Evolutionary conservation across 2,797 vertebrate species (phyloP), one percentile per base, ranked within the genome.

Genomic region (Martes flavigula): DNA sequence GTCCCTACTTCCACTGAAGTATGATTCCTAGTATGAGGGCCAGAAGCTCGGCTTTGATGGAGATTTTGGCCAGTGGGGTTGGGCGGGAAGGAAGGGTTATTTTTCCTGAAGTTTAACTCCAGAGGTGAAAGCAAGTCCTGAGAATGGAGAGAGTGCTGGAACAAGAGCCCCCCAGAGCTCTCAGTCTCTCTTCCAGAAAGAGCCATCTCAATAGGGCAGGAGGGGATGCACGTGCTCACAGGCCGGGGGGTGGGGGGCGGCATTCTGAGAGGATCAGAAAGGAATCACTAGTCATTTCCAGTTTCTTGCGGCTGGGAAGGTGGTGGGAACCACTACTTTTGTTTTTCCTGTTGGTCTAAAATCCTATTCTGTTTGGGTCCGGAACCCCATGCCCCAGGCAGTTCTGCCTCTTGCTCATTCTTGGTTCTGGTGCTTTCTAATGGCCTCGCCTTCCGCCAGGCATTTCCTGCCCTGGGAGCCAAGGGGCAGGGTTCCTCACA

Each of bases 341-440:
- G 73, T 96, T 98, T 98, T 98, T 99, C 98, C 98, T 98, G 95
- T 90, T 62, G 78, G 88, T 97, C 98, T 98, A 97, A 98, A 98
- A 98, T 98, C 98, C 97, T 86, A 86, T 11, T 86, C 92, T 18
- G 92, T 94, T 94, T 96, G 93, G 79, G 77, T 97, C 89, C 64
- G 78, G 95, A 81, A 98, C 95, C 68, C 58, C 40, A 72, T 15
- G 4, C 62, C 86, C 70, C n/a, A 5, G 66, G 81, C 87, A 20
- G 64, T 11, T 13, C 77, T 79, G 66, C 70, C 23, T 27, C 32
- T 54, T 0, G 17, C 20, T 83, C 5, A 17, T 38, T 70, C 73
- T 89, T 25, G 10, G 13, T 70, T 68, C 87, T 58, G 77, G 64
- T 46, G 83, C 62, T 92, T 90, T 79, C 62, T 11, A 38, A 17